A percentile compares a stretch with the other conserved stretches of the same genome.
These are phyloP conservation scores for Etheostoma spectabile DNA, from an alignment of 2,113 vertebrate genomes.

Conservation along the genomic window DNA sequence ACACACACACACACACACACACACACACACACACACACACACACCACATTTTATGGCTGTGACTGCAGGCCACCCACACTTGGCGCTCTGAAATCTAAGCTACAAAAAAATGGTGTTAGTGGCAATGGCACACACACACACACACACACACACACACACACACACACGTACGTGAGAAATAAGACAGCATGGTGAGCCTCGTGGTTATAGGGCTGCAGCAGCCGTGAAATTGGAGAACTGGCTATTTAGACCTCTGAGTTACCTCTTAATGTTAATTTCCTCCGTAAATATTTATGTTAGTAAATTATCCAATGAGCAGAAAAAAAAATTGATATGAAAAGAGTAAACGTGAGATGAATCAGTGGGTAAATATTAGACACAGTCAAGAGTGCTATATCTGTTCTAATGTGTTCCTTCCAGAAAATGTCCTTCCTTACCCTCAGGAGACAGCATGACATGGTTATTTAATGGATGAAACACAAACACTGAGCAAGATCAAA, in stretches of 20 bases:
- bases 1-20: constrained; percentile 1
- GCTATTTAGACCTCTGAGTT: constrained; percentile 71
- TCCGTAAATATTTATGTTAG: constrained; percentile 49
- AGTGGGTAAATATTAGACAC: constrained; percentile 25
- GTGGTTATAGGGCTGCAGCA: constrained; percentile 65
- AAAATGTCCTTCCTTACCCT: constrained; percentile 46
- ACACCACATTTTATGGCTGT: constrained; percentile 64
- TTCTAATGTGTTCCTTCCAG: constrained; percentile 39
- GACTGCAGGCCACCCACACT: constrained; percentile 75
- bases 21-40: constrained; percentile 21
- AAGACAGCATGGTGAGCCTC: constrained; percentile 53
- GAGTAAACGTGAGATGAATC: constrained; percentile 6
- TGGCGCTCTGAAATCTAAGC: constrained; percentile 62
- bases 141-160: constrained; percentile 45
- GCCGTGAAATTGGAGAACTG: constrained; percentile 77
- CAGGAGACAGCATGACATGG: constrained; percentile 68
- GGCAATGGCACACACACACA: constrained; percentile 22
- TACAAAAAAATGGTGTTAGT: constrained; percentile 50
- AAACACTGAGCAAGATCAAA: constrained; percentile 79
- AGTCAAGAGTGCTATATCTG: constrained; percentile 15
- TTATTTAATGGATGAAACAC: constrained; percentile 80
- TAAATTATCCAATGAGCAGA: constrained; percentile 56
- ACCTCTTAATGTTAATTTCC: constrained; percentile 72
- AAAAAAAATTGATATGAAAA: constrained; percentile 40
- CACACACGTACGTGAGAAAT: constrained; percentile 42